Conservation (phyloP, 30 jellyfish, hydroid and myxozoan species). For the Pseudorhiza aurosa region DNA sequence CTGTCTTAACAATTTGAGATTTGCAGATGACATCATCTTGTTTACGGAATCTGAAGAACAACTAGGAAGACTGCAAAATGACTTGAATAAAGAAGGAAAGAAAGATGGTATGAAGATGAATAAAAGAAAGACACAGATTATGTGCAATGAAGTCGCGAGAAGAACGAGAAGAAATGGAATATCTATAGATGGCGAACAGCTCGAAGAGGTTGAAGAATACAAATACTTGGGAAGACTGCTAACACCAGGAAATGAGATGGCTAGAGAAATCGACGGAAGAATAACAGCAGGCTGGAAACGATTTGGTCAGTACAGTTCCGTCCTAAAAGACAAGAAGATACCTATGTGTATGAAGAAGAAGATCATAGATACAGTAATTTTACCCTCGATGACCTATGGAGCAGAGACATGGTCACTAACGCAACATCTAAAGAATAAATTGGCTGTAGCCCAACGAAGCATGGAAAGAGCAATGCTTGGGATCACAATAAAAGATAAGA, state of each 20-base stretch:
- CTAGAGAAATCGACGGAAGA: constrained; percentile 34
- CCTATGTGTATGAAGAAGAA: constrained; percentile 58
- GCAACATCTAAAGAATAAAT: constrained; percentile 28
- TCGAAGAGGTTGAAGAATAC: constrained; percentile 52
- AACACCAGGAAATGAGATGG: constrained; percentile 57
- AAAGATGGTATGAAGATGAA: constrained; percentile 55
- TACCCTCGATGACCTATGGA: constrained; percentile 64
- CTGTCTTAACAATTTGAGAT: constrained; percentile 49
- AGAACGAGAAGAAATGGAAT: too few species aligned
- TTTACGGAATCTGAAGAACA: constrained; percentile 52
- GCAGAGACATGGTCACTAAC: constrained; percentile 67
- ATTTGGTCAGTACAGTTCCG: constrained; percentile 61
- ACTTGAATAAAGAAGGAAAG: constrained; percentile 33
- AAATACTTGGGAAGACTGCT: constrained; percentile 51
- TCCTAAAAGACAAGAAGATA: constrained; percentile 53
- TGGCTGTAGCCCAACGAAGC: constrained; percentile 32
- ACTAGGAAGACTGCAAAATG: constrained; percentile 23
- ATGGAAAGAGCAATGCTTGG: constrained; percentile 50
- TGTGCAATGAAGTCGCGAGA: constrained; percentile 41
- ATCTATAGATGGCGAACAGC: constrained; percentile 41
- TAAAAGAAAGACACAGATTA: constrained; percentile 39
- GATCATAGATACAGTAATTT: constrained; percentile 42
- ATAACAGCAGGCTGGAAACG: constrained; percentile 69
- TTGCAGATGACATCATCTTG: constrained; percentile 69
- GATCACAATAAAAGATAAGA: constrained; percentile 30